A percentile compares a stretch with the other conserved stretches of the same genome.
These are phyloP conservation scores for Tortrix viridana DNA, from an alignment of 2,888 invertebrate species.

Conservation along the genomic window DNA sequence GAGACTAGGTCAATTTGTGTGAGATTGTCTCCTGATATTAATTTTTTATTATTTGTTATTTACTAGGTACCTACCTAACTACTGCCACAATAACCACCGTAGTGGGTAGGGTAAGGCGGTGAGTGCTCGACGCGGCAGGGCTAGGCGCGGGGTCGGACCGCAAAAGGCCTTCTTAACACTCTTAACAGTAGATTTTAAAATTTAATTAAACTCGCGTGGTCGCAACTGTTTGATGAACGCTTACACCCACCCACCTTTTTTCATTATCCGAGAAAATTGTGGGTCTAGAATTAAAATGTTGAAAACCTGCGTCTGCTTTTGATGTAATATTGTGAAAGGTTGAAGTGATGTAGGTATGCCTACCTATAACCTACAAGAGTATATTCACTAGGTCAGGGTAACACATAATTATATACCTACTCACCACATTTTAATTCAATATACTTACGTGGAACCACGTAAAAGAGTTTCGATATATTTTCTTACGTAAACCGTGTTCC, in stretches of 20 bases:
- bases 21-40: too few relatives aligned
- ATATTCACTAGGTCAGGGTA: too few relatives aligned
- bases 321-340: conserved; percentile 29
- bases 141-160: conserved; percentile 50
- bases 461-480: too few relatives aligned
- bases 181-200: conserved; percentile 76
- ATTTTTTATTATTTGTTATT: too few relatives aligned
- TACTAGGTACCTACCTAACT: too few relatives aligned
- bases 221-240: conserved; percentile 72
- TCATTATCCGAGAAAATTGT: conserved; percentile 50
- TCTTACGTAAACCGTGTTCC: too few relatives aligned
- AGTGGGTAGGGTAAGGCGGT: background rate
- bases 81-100: conserved; percentile 42
- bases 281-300: conserved; percentile 36
- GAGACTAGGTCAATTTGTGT: too few relatives aligned
- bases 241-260: conserved; percentile 64
- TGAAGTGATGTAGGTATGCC: background rate
- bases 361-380: background rate
- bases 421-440: too few relatives aligned
- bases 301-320: conserved; percentile 24
- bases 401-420: too few relatives aligned
- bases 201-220: conserved; percentile 76
- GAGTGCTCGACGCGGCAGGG: conserved; percentile 46
- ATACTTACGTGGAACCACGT: too few relatives aligned
- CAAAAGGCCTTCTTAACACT: conserved; percentile 64